phyloP scores from a whole-genome alignment of 2,888 invertebrate genomes.

The Chymomyza amoena region DNA sequence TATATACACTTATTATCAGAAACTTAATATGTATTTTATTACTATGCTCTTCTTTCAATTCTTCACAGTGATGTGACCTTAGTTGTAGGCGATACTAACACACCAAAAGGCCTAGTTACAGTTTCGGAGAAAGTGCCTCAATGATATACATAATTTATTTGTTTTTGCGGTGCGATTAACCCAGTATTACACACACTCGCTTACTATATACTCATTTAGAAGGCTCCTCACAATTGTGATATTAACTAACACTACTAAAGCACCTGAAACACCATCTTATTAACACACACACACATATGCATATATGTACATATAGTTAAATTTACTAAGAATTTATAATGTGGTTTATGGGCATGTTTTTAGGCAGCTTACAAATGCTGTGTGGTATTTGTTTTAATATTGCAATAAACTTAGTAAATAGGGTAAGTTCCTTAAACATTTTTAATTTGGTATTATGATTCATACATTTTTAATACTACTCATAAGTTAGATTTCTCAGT shows the following conservation, averaged over 20 bases:
- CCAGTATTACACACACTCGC: not conserved
- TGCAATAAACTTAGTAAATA: not conserved
- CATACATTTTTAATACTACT: no score
- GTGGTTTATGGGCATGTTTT: constrained; percentile 33
- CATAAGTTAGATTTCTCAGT: not conserved
- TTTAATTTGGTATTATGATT: no score
- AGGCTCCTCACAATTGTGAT: constrained; percentile 50
- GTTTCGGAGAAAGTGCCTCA: constrained; percentile 73
- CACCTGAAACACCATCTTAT: not conserved
- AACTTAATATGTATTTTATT: constrained; percentile 40
- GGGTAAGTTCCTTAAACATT: no score
- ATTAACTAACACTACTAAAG: constrained; percentile 63
- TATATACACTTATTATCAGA: constrained; percentile 32
- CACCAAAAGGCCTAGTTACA: constrained; percentile 61
- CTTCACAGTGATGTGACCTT: constrained; percentile 72
- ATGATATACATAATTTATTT: constrained; percentile 23
- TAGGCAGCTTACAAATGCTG: constrained; percentile 6
- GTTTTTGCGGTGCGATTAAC: not conserved
- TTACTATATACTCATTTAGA: constrained; percentile 14
- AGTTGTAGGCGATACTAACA: constrained; percentile 59
- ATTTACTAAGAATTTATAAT: constrained; percentile 35
- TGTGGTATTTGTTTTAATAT: not conserved
- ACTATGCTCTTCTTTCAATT: constrained; percentile 55
- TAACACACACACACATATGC: not conserved
- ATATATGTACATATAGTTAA: not conserved